Evolutionary conservation across 2,888 invertebrate genomes (phyloP), one percentile per base, ranked within the genome.

Genomic region (Aproaerema taeniolella): DNA sequence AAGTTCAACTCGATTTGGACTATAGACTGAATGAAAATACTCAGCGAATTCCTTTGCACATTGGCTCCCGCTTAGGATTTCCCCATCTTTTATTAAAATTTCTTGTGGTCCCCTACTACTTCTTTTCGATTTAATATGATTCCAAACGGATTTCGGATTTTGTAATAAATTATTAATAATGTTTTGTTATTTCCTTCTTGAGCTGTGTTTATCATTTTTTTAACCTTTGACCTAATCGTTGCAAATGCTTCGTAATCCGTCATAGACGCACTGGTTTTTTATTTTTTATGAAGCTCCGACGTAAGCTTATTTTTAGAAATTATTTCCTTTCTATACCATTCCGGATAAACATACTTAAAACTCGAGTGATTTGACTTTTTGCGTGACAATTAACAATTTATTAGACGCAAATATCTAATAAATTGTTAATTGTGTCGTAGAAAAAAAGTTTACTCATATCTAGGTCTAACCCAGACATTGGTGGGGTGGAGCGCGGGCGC

Each of bases 291-390:
- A 4, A 41, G 35, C n/a, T n/a, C 20, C 2, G 34, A 28, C 30
- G 48, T 51, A 12, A 24, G 31, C 32, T 36, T 38, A 14, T 49
- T 48, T 12, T 43, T 35, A 13, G 33, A 15, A 38, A 50, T 47
- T 11, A 52, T 39, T 17, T 49, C 43, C 1, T 28, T 9, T 7
- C 46, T 50, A 24, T 50, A 52, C 50, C 49, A 52, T 11, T 42
- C 45, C 2, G 52, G 50, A 24, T 50, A 52, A 17, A 4, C 7
- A 15, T 46, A 39, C 37, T 34, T 39, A 12, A 12, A 10, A 16
- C 31, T 29, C 7, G 6, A n/a, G n/a, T 7, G 12, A 8, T 40
- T 43, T n/a, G 5, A 28, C 12, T 25, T 39, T 38, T 47, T 52
- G 24, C 10, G 34, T 3, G 48, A 49, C 15, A n/a, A n/a, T n/a